Base-by-base conservation (phyloP, 2,113 vertebrate genomes). In the Castor canadensis region DNA sequence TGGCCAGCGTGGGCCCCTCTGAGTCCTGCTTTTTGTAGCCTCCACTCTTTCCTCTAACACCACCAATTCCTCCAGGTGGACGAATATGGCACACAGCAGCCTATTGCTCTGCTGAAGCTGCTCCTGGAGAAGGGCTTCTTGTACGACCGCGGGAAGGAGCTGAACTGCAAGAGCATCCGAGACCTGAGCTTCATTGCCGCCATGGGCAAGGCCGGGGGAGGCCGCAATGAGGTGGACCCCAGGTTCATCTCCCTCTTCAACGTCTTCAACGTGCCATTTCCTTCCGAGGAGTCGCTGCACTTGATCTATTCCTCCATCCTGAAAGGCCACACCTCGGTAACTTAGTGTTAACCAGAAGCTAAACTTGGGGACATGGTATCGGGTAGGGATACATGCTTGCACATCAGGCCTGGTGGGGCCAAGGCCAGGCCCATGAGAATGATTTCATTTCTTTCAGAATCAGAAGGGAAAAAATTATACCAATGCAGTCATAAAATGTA, bases 191-290 rank as follows among this genome's bases (percentile, higher is more conserved):
- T 99, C 80, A 83, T 99, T 16, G 99, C 99, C 43, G 99, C 99
- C 69, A 99, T 99, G 99, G 99, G 99, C 9, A 99, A 99, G 86
- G 99, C 99, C 16, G 99, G 99, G 66, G 99, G 99, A 6, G 99
- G 99, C 30, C 99, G 99, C n/a, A 99, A 99, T 22, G 99, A 99
- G 96, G 99, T 99, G 7, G 99, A 99, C 93, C 98, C 99, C 1
- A 98, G 99, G 45, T 99, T 99, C 97, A 98, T 98, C 85, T 99
- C 99, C 0, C 99, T 99, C 47, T 99, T 99, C 97, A 99, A 97
- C 72, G 99, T 99, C 92, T 99, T 99, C 98, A 99, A 99, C 22
- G 92, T 99, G 19, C 99, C 98, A 0, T 99, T 99, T 94, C 99
- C 99, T 73, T 98, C 99, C 1, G 98, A 99, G 67, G 98, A 99